Evolutionary conservation across 2,888 invertebrate genomes (phyloP), one percentile per base, ranked within the genome.

Genomic region (Elysia crispata): DNA sequence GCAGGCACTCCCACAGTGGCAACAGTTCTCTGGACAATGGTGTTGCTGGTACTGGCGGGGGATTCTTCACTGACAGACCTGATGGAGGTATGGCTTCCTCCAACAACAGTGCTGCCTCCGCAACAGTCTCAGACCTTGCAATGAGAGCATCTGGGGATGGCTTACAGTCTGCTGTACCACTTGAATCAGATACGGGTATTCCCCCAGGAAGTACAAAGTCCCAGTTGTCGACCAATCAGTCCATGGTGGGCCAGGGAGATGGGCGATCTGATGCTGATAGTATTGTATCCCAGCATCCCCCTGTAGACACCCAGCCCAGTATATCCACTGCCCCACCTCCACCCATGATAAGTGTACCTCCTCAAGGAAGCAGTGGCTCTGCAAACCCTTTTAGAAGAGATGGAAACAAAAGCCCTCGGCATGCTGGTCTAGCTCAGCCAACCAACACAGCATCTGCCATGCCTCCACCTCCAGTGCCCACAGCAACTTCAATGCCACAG

Each of bases 1-100:
- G 83, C 50, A 50, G 81, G 0, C 41, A 41, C 41, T 41, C 41
- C 41, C 41, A 41, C 5, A 41, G 41, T 41, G 41, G 41, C 41
- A 81, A 80, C 69, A 81, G 67, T 49, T 85, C 84, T 25, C 75
- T 83, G n/a, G 84, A 83, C 6, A 76, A 77, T n/a, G 76, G 33
- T 18, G n/a, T 60, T 20, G 60, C 60, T 23, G 41, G 41, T 11
- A 54, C 30, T 31, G 70, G 33, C 62, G 62, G 50, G 1, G 64
- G 11, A 18, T 72, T 60, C 23, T 75, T 75, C 25, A 23, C 79
- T 23, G 77, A 70, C 28, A 77, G 80, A 62, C 78, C 78, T n/a
- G 79, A 77, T 23, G 81, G 79, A 1, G 30, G 54, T 18, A 11
- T 41, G 41, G 41, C 41, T 41, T 41, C 11, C 11, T 3, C 41